Percentiles rank a stretch among this genome's conserved stretches.
Evolutionary conservation across 1,140 invertebrate species (phyloP).

Genomic region (Pemphigus obesinymphae): DNA sequence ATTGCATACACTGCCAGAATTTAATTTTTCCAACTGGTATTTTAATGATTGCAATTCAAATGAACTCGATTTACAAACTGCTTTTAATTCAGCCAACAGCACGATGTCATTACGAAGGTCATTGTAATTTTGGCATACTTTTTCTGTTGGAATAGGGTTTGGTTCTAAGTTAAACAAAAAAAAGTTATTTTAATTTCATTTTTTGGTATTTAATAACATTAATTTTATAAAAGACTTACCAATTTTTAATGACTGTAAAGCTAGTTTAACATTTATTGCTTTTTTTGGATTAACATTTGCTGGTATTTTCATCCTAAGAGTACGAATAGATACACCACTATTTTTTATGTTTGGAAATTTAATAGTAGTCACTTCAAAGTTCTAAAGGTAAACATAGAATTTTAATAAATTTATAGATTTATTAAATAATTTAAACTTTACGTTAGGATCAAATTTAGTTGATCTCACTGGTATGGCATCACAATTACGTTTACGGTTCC

Average conservation of each 20-base stretch:
- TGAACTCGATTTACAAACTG: conserved; percentile 83
- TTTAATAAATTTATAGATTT: too few species aligned
- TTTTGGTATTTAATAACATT: background rate
- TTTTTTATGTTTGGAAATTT: conserved; percentile 93
- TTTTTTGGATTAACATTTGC: conserved; percentile 93
- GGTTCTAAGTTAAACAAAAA: conserved; percentile 58
- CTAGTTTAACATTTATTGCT: conserved; percentile 90
- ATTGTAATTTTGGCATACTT: conserved; percentile 90
- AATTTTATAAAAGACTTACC: conserved; percentile 56
- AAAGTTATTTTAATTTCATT: too few species aligned
- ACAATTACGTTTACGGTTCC: conserved; percentile 66
- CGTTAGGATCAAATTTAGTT: conserved; percentile 69
- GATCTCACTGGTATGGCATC: conserved; percentile 62
- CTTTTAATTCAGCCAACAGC: conserved; percentile 87
- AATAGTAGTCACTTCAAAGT: conserved; percentile 83
- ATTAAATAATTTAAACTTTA: conserved; percentile 53
- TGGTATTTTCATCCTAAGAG: conserved; percentile 92
- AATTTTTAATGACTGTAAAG: conserved; percentile 80
- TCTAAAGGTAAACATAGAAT: conserved; percentile 55
- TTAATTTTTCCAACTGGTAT: conserved; percentile 82
- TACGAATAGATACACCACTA: conserved; percentile 81
- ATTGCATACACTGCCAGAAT: conserved; percentile 34
- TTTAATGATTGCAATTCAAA: conserved; percentile 91
- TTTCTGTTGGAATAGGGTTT: conserved; percentile 90
- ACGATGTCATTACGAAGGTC: conserved; percentile 95